A percentile compares a stretch with the other conserved stretches of the same genome.
phyloP scores from a whole-genome alignment of 2,888 invertebrate species.

The Noctua comes region DNA sequence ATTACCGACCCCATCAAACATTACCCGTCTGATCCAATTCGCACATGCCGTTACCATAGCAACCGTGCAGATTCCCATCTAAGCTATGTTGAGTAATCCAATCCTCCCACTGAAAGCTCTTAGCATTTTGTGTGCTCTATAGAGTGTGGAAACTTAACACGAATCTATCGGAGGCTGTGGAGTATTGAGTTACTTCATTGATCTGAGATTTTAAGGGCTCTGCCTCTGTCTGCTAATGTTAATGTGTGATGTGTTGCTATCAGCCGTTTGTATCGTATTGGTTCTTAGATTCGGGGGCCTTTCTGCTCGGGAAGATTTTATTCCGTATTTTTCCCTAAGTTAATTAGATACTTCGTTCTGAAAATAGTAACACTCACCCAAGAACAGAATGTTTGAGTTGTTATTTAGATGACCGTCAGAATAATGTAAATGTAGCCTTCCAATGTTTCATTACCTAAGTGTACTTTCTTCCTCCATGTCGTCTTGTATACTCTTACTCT shows the following conservation, averaged over 20 bases:
- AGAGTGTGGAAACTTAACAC: constrained; percentile 31
- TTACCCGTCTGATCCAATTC: constrained; percentile 11
- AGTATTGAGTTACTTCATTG: constrained; percentile 45
- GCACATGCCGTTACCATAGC: constrained; percentile 52
- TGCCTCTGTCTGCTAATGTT: constrained; percentile 3
- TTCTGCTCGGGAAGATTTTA: neutral
- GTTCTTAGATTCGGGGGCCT: neutral
- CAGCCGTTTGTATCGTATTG: neutral
- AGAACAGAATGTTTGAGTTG: too few species aligned
- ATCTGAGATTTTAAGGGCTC: constrained; percentile 33
- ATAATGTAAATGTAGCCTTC: too few species aligned
- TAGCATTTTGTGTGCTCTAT: constrained; percentile 46
- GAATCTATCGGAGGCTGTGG: constrained; percentile 31
- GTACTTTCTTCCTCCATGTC: too few species aligned
- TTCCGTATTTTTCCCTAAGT: too few species aligned
- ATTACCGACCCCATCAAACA: constrained; percentile 22
- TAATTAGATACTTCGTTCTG: too few species aligned
- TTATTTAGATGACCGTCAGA: too few species aligned
- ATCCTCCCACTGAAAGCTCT: constrained; percentile 57
- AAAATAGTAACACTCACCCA: too few species aligned
- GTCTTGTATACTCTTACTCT: too few species aligned
- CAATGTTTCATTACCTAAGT: too few species aligned
- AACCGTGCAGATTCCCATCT: constrained; percentile 36
- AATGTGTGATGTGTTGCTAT: neutral
- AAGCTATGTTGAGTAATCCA: constrained; percentile 54